Base-by-base conservation (phyloP, 2,113 vertebrate genomes). In the Ictalurus furcatus region DNA sequence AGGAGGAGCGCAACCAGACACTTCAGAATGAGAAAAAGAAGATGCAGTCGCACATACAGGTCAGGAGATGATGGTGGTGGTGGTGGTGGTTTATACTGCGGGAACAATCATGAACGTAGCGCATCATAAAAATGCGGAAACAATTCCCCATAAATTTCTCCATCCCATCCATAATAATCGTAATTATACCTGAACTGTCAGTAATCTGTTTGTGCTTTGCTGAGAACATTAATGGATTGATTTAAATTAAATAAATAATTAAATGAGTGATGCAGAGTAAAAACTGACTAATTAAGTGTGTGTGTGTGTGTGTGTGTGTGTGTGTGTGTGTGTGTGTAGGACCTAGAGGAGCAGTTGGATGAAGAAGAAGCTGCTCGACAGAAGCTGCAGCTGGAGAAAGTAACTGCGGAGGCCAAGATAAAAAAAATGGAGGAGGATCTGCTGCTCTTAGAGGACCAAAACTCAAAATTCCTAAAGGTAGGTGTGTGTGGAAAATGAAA, bases 371-470 rank as follows among this genome's bases (percentile, higher is more conserved):
- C 97, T 56, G 98, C 98, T 13, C 95, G 98, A 37, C 98, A 99
- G 94, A 99, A 99, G 91, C 94, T 99, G 19, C 98, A 99, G 94
- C 95, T 99, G 87, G 98, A 99, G 84, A 99, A 99, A 92, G 98
- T 99, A 87, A 99, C 98, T 0, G 97, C 98, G 1, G 98, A 99
- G 91, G 97, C 98, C 0, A 99, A 99, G 92, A 98, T 99, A 90
- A 99, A 99, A 93, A 99, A 99, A 94, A 98, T 99, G 97, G 98
- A 99, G 86, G 98, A 99, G 92, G 98, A 99, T 91, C 97, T 99
- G 91, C 95, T 99, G 8, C 94, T 98, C 85, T 90, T 99, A 4
- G 98, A 99, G 91, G 98, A 99, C 96, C 98, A 99, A 81, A 99
- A 99, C 92, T 99, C 98, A 82, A 99, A 99, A 90, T 98, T 98